A percentile compares a stretch with the other conserved stretches of the same genome.
Evolutionary conservation across 2,888 invertebrate genomes (phyloP).

Genomic region (Drosophila kanekoi): DNA sequence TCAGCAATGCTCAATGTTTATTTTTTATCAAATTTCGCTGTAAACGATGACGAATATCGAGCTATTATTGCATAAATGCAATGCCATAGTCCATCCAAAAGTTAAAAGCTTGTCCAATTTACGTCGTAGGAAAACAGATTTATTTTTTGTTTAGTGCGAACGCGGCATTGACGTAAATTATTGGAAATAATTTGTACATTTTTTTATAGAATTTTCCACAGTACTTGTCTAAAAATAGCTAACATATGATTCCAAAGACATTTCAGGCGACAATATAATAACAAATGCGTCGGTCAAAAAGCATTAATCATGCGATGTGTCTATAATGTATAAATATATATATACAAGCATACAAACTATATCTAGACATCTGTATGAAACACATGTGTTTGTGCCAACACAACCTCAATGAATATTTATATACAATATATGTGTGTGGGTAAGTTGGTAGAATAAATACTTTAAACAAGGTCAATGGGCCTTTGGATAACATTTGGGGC

Average conservation of each 20-base stretch:
- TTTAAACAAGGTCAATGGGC: constrained; percentile 46
- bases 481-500: constrained; percentile 14
- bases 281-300: constrained; percentile 24
- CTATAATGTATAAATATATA: constrained; percentile 30
- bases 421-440: not conserved
- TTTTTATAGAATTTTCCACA: constrained; percentile 31
- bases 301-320: constrained; percentile 48
- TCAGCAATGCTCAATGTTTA: constrained; percentile 17
- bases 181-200: constrained; percentile 9
- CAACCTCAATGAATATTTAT: constrained; percentile 21
- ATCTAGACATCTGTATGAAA: constrained; percentile 15
- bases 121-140: constrained; percentile 19
- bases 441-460: not conserved
- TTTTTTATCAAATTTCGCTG: constrained; percentile 3
- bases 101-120: not conserved
- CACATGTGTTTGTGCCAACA: constrained; percentile 23
- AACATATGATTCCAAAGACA: constrained; percentile 37
- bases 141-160: constrained; percentile 1
- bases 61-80: not conserved
- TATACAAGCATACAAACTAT: constrained; percentile 1
- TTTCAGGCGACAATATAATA: constrained; percentile 26
- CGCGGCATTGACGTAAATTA: constrained; percentile 53
- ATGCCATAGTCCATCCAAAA: constrained; percentile 5
- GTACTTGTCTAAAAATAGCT: constrained; percentile 31
- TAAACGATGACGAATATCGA: constrained; percentile 15